Evolutionary conservation across 2,113 vertebrate species (phyloP).

Genomic region (Aldabrachelys gigantea): DNA sequence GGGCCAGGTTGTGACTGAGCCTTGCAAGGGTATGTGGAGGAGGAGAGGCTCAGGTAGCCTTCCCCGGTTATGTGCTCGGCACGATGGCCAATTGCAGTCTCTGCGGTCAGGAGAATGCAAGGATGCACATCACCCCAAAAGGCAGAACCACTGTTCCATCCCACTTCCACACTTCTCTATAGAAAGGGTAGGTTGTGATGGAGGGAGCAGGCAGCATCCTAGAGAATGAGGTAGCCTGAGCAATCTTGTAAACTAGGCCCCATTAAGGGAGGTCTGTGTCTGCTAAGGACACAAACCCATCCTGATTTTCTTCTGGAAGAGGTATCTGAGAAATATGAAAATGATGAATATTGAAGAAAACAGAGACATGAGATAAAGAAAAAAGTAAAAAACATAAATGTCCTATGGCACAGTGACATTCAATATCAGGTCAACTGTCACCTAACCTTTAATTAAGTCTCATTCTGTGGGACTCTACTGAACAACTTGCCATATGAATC

Average conservation of each 20-base stretch:
- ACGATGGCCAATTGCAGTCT: background rate
- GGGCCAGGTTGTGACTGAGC: fast-evolving
- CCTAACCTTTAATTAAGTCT: background rate
- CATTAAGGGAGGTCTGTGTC: background rate
- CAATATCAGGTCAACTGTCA: background rate
- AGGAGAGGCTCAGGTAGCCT: background rate
- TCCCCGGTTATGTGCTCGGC: background rate
- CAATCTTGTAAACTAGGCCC: background rate
- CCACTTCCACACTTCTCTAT: background rate
- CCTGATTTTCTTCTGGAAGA: fast-evolving
- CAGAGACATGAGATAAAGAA: background rate
- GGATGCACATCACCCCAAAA: background rate
- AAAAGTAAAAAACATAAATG: background rate
- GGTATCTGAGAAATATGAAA: background rate
- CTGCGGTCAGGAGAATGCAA: fast-evolving
- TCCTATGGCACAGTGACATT: background rate
- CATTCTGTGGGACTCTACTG: background rate
- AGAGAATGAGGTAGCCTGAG: fast-evolving
- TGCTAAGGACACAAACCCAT: background rate
- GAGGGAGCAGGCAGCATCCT: fast-evolving
- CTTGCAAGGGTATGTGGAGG: background rate
- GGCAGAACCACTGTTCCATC: background rate
- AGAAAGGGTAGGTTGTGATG: background rate
- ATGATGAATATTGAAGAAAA: background rate
- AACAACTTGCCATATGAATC: background rate